Percentiles rank a stretch among this genome's conserved stretches.
These are phyloP conservation scores for Drosophila pegasa DNA, from an alignment of 2,888 invertebrate genomes.

Conservation along the genomic window DNA sequence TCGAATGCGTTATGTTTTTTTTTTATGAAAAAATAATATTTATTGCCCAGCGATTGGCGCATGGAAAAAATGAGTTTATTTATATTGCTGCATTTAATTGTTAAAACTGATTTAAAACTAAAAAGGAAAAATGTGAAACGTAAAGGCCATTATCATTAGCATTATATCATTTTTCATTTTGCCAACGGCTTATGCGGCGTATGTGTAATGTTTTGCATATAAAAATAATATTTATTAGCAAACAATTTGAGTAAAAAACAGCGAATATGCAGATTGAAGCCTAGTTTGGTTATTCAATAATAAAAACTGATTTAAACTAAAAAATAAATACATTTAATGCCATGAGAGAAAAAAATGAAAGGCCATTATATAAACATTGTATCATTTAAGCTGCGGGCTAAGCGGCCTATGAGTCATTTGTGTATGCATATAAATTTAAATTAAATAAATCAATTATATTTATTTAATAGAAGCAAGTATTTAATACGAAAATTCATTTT, in stretches of 20 bases:
- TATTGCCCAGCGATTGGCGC: slow-evolving; percentile 23
- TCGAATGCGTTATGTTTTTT: slow-evolving; percentile 36
- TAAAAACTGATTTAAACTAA: neutral
- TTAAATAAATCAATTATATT: too few relatives aligned
- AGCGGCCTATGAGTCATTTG: too few relatives aligned
- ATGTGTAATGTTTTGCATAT: slow-evolving; percentile 24
- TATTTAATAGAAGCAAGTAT: too few relatives aligned
- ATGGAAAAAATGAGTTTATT: neutral
- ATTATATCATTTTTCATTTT: slow-evolving; percentile 1
- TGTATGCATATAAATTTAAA: too few relatives aligned
- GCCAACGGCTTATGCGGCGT: neutral
- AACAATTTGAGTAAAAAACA: slow-evolving; percentile 10
- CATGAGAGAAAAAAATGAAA: neutral
- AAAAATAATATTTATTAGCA: neutral
- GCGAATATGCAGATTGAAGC: neutral
- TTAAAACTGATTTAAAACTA: neutral
- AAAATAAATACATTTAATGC: neutral
- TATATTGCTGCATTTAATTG: too few relatives aligned
- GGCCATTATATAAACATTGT: too few relatives aligned
- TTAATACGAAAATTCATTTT: too few relatives aligned
- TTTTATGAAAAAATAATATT: slow-evolving; percentile 11
- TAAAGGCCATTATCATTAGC: neutral
- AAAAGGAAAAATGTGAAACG: neutral
- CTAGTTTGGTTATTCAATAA: neutral
- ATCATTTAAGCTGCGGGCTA: too few relatives aligned